Base-by-base conservation (phyloP, 2,797 vertebrate species). In the Petrocephalus schoutedeni region DNA sequence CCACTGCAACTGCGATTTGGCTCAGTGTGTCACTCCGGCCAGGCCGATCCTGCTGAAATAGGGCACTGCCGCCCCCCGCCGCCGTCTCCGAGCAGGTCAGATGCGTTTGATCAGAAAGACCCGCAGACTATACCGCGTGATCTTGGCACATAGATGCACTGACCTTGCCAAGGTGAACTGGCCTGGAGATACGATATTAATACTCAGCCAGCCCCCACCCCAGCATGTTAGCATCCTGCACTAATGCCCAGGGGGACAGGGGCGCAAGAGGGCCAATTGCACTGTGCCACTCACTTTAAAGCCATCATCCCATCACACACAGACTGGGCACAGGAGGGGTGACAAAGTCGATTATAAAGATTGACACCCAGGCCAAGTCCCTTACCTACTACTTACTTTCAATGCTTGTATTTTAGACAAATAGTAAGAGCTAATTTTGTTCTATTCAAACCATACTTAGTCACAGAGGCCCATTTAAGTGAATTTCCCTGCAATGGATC, bases 141-240 rank as follows among this genome's bases (percentile, higher is more conserved):
- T 28, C 51, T 32, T 77, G 67, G 86, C 86, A 54, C 28, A 51
- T 67, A 32, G 16, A 1, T 6, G 5, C 16, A 36, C 67, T 77
- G 86, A 87, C 86, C 86, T 87, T 77, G 64, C 45, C 67, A 87
- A 74, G 86, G 86, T 87, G 86, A 71, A 53, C 64, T 21, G 4
- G 49, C 64, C 86, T 54, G 51, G 23, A 54, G 64, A 41, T 12
- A 53, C 1, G 28, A 74, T 77, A 77, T 77, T 87, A 87, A 77
- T 56, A 77, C 86, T 56, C 28, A 36, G 51, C 51, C 23, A 74
- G 71, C 28, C 36, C 32, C n/a, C 86, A 21, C n/a, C 59, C 86
- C 61, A 87, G 58, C 45, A 23, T 36, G 10, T 56, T 56, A 56
- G 83, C 53, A 57, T 54, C 83, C 83, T 45, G 59, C 85, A 61